These are phyloP conservation scores for Thymelicus sylvestris DNA, from an alignment of 2,888 invertebrate genomes.

Conservation along the genomic window DNA sequence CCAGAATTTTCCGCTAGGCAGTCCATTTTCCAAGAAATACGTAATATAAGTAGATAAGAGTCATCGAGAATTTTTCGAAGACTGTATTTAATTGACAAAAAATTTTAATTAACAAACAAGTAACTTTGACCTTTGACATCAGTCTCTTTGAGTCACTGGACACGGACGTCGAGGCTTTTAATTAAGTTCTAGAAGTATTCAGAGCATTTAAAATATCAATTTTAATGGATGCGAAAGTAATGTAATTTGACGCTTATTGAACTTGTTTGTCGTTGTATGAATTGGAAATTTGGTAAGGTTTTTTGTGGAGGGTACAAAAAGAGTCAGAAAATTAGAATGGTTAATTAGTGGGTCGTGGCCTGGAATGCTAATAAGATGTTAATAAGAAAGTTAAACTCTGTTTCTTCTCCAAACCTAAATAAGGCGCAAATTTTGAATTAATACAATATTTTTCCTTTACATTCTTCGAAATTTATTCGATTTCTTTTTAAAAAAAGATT, in stretches of 20 bases:
- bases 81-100: conserved; percentile 37
- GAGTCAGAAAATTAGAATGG: conserved; percentile 36
- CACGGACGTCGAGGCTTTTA: conserved; percentile 43
- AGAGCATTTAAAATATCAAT: conserved; percentile 42
- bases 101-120: conserved; percentile 48
- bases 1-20: not conserved
- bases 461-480: too few species aligned
- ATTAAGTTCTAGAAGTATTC: conserved; percentile 46
- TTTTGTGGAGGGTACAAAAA: conserved; percentile 16
- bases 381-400: conserved; percentile 30
- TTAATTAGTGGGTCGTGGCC: conserved; percentile 16
- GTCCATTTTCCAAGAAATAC: conserved; percentile 2
- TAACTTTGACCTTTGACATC: conserved; percentile 43
- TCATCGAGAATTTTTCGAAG: conserved; percentile 23
- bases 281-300: conserved; percentile 24
- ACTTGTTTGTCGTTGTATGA: conserved; percentile 27
- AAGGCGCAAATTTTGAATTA: conserved; percentile 3
- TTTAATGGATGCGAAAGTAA: conserved; percentile 44
- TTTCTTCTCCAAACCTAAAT: not conserved
- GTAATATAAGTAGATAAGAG: not conserved
- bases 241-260: conserved; percentile 35
- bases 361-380: conserved; percentile 23
- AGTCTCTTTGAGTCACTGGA: conserved; percentile 47
- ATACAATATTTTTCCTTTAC: not conserved
- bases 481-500: too few species aligned